phyloP scores from a whole-genome alignment of 2,113 vertebrate genomes.

The Callaeas wilsoni region DNA sequence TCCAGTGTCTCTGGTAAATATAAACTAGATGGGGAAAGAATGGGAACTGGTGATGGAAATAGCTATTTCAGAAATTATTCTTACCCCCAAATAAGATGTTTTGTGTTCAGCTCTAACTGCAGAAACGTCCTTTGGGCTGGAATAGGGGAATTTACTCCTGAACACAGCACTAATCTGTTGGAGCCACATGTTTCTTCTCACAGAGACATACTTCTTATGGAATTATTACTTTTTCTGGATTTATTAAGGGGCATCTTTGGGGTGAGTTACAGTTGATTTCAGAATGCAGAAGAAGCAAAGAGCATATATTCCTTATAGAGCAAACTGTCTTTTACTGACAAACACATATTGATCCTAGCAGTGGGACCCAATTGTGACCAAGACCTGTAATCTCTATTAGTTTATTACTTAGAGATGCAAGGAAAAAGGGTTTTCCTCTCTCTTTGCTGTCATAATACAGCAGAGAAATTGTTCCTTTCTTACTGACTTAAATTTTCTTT shows the following conservation, averaged over 20 bases:
- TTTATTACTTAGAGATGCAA: background rate
- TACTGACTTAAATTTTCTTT: conserved; percentile 12
- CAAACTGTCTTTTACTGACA: background rate
- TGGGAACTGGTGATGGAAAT: background rate
- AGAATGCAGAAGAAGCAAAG: background rate
- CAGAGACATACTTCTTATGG: background rate
- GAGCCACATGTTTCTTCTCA: background rate
- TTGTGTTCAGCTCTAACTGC: background rate
- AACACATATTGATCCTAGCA: background rate
- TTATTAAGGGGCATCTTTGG: background rate
- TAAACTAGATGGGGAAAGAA: background rate
- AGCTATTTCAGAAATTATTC: background rate
- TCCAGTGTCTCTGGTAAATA: background rate
- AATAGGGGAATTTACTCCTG: background rate
- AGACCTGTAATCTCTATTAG: background rate
- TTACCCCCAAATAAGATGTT: background rate
- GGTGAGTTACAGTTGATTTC: background rate
- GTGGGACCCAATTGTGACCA: background rate
- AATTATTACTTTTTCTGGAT: background rate
- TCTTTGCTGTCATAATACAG: background rate
- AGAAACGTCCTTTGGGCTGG: background rate
- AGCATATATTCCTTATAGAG: background rate
- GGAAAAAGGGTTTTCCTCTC: background rate
- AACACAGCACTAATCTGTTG: background rate
- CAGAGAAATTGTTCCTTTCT: conserved; percentile 9